These are phyloP conservation scores for Lagorchestes hirsutus DNA, from an alignment of 2,797 vertebrate species.

Conservation along the genomic window DNA sequence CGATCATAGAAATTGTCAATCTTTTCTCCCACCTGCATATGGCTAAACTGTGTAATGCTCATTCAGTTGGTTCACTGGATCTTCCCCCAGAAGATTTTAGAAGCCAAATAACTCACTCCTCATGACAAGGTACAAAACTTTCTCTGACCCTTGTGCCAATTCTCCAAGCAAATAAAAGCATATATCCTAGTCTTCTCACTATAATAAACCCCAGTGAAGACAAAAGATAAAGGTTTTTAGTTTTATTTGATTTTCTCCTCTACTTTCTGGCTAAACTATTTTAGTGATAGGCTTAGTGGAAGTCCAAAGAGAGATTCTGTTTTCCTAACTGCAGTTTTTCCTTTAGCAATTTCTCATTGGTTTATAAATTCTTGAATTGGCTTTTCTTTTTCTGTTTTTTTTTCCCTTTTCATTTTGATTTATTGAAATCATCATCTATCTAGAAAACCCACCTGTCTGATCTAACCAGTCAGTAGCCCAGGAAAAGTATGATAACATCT, in stretches of 20 bases:
- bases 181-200: neutral
- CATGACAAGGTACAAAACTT: neutral
- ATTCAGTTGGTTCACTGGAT: neutral
- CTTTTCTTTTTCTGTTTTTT: neutral
- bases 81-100: neutral
- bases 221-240: neutral
- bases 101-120: neutral
- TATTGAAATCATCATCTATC: neutral
- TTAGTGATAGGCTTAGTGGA: neutral
- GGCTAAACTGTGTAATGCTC: neutral
- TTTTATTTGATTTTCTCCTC: neutral
- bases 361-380: neutral
- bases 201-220: neutral
- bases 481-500: neutral
- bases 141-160: neutral
- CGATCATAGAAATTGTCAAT: neutral
- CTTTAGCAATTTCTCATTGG: neutral
- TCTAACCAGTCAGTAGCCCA: neutral
- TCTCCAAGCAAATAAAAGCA: neutral
- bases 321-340: neutral
- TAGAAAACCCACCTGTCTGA: neutral
- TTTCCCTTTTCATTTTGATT: neutral
- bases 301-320: neutral
- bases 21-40: neutral
- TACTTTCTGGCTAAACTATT: neutral